Percentiles rank a stretch among this genome's conserved stretches.
Conservation (phyloP, 2,888 invertebrate species). For the Lottia gigantea region DNA sequence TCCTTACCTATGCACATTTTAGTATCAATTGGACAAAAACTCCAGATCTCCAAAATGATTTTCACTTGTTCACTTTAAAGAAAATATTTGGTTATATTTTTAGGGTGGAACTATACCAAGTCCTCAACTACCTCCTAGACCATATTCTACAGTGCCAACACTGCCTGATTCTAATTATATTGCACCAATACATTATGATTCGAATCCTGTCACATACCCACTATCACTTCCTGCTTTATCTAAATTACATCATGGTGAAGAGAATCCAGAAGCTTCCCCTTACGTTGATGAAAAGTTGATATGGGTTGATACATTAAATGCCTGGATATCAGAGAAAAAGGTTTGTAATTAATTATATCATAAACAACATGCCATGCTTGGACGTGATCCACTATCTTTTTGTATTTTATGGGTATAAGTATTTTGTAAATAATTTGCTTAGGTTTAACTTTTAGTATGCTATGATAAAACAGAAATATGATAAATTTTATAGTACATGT, state of each 20-base stretch:
- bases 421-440: too few species aligned
- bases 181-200: slow-evolving; percentile 3
- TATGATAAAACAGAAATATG: too few species aligned
- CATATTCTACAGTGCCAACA: slow-evolving; percentile 1
- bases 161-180: neutral
- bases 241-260: neutral
- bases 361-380: too few species aligned
- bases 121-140: slow-evolving; percentile 13
- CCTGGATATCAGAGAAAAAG: slow-evolving; percentile 51
- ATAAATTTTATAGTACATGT: too few species aligned
- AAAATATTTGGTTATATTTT: neutral
- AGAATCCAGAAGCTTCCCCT: neutral
- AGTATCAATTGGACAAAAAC: too few species aligned
- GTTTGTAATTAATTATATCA: slow-evolving; percentile 32
- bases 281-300: slow-evolving; percentile 32
- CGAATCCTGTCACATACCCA: neutral
- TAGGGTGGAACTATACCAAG: slow-evolving; percentile 14
- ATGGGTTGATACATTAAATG: slow-evolving; percentile 52
- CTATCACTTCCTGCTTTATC: slow-evolving; percentile 14
- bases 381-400: too few species aligned
- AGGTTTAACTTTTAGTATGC: too few species aligned
- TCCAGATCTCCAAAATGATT: too few species aligned
- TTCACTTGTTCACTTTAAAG: too few species aligned
- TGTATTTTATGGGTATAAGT: too few species aligned
- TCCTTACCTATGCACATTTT: too few species aligned